Conservation (phyloP, 2,797 vertebrate species). For the Poecilia wingei region DNA sequence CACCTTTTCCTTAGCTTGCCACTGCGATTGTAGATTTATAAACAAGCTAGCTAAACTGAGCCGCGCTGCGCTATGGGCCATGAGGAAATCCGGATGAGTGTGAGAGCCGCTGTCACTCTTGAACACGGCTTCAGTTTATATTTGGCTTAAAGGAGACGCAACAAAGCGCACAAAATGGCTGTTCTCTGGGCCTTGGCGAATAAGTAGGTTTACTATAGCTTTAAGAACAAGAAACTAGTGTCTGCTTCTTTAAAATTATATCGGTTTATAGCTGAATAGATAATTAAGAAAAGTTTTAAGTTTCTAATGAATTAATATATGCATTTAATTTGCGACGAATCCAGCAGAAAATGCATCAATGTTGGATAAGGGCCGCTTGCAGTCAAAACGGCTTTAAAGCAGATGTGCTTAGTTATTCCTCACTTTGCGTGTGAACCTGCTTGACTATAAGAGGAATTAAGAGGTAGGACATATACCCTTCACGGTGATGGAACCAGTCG, state of each 20-base stretch:
- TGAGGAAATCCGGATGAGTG: slow-evolving; percentile 50
- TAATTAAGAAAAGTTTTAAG: slow-evolving; percentile 78
- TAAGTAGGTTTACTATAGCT: slow-evolving; percentile 84
- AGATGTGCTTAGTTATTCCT: slow-evolving; percentile 53
- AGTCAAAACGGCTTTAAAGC: slow-evolving; percentile 66
- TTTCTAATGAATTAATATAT: slow-evolving; percentile 62
- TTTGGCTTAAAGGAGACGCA: slow-evolving; percentile 88
- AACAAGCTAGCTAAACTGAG: background rate
- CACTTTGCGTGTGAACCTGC: slow-evolving; percentile 58
- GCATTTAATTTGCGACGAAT: slow-evolving; percentile 65
- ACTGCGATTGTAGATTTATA: slow-evolving; percentile 52
- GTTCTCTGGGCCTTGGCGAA: slow-evolving; percentile 60
- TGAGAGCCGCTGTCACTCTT: slow-evolving; percentile 25
- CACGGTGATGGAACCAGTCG: slow-evolving; percentile 76
- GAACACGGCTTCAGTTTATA: slow-evolving; percentile 65
- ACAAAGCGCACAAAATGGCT: slow-evolving; percentile 81
- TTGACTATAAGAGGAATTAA: slow-evolving; percentile 38
- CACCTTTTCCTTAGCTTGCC: background rate
- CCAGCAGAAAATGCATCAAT: slow-evolving; percentile 75
- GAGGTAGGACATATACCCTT: slow-evolving; percentile 31
- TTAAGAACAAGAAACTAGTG: slow-evolving; percentile 83
- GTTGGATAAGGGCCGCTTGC: slow-evolving; percentile 75
- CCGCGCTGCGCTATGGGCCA: fast-evolving
- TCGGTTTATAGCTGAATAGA: slow-evolving; percentile 76
- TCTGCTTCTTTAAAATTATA: slow-evolving; percentile 84